Conservation (phyloP, 1,140 invertebrate species). For the Drosophila pseudoobscura region DNA sequence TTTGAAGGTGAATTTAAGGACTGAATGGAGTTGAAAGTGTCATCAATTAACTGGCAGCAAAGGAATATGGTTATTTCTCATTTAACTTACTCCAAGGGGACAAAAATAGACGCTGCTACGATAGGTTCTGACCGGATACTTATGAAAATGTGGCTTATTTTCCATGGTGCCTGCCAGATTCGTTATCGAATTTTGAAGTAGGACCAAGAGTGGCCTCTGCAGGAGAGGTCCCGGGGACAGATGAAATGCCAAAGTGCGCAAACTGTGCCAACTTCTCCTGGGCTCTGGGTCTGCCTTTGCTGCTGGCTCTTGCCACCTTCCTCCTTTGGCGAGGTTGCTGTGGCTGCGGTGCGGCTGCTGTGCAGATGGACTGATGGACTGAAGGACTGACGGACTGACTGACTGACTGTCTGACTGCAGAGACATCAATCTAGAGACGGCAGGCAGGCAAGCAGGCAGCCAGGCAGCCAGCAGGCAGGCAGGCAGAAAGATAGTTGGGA, state of each 20-base stretch:
- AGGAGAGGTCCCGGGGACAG: background rate
- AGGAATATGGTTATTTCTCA: no score
- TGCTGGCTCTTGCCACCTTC: slow-evolving; percentile 15
- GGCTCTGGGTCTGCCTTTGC: background rate
- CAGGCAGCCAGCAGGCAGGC: no score
- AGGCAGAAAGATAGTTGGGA: slow-evolving; percentile 61
- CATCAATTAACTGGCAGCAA: no score
- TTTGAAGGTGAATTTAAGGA: no score
- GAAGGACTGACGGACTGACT: slow-evolving; percentile 23
- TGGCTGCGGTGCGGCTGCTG: background rate
- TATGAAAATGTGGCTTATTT: no score
- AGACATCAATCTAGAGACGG: slow-evolving; percentile 75
- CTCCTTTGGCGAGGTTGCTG: slow-evolving; percentile 16
- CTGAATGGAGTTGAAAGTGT: no score
- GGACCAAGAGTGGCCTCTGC: slow-evolving; percentile 8
- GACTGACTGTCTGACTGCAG: slow-evolving; percentile 58
- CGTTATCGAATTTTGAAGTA: slow-evolving; percentile 19
- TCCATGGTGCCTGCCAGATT: no score
- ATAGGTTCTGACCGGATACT: no score
- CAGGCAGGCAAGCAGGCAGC: slow-evolving; percentile 53
- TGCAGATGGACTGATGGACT: background rate
- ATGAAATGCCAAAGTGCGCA: slow-evolving; percentile 56
- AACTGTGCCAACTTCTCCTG: slow-evolving; percentile 64
- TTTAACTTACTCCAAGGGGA: no score
- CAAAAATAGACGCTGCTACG: no score